These are phyloP conservation scores for Ostrea edulis DNA, from an alignment of 1,140 invertebrate species.

Conservation along the genomic window DNA sequence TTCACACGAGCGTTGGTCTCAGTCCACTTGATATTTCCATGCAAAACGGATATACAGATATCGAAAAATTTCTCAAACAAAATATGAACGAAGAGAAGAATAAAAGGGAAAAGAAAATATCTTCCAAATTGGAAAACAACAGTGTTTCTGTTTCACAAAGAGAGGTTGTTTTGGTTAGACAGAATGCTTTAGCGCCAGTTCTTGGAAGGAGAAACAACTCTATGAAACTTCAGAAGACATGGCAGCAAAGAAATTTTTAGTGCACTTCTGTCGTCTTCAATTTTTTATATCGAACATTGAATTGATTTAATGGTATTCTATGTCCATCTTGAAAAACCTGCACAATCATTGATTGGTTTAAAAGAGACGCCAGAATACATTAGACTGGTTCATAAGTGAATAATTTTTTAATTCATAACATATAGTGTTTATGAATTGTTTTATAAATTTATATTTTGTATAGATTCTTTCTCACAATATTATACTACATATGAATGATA, in stretches of 20 bases:
- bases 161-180: neutral
- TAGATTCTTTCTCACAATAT: too few relatives aligned
- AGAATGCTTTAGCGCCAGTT: neutral
- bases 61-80: neutral
- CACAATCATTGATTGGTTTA: too few relatives aligned
- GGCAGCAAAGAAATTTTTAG: neutral
- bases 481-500: too few relatives aligned
- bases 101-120: neutral
- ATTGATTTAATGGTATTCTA: too few relatives aligned
- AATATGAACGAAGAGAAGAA: neutral
- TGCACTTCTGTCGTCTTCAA: too few relatives aligned
- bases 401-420: too few relatives aligned
- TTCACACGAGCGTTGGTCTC: neutral
- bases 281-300: too few relatives aligned
- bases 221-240: neutral
- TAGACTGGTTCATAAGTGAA: too few relatives aligned
- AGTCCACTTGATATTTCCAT: neutral
- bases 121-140: neutral
- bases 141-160: neutral
- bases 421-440: too few relatives aligned
- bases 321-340: too few relatives aligned
- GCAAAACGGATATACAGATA: neutral
- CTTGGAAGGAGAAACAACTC: neutral
- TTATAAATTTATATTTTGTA: too few relatives aligned
- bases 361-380: too few relatives aligned